Conservation (phyloP, 1,140 invertebrate species). For the Drosophila takahashii region DNA sequence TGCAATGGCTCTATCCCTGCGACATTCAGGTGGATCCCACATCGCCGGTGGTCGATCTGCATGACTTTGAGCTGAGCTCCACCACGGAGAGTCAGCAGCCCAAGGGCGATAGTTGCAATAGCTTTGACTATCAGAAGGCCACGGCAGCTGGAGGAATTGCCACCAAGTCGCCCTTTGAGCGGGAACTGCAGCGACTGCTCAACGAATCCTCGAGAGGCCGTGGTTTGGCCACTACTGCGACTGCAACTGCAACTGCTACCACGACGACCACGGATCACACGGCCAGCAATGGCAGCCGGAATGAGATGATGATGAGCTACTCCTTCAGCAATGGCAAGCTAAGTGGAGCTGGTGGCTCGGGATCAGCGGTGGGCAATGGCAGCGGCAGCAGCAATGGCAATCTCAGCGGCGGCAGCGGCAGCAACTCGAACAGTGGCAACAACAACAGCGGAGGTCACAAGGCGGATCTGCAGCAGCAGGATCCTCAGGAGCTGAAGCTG, state of each 20-base stretch:
- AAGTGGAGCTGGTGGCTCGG: constrained; percentile 34
- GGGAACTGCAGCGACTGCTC: constrained; percentile 90
- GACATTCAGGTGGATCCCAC: constrained; percentile 86
- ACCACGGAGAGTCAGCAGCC: constrained; percentile 85
- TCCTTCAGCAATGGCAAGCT: constrained; percentile 65
- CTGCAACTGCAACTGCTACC: constrained; percentile 1
- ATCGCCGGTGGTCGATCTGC: constrained; percentile 73
- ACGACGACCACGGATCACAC: constrained; percentile 55
- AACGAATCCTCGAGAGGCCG: constrained; percentile 86
- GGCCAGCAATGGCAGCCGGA: constrained; percentile 73
- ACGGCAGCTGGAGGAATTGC: constrained; percentile 9
- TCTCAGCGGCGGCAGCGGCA: constrained; percentile 78
- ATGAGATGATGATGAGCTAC: constrained; percentile 23
- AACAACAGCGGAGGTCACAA: constrained; percentile 47
- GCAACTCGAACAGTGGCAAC: constrained; percentile 81
- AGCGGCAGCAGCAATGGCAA: constrained; percentile 76
- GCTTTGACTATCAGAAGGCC: constrained; percentile 87
- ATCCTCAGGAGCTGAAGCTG: constrained; percentile 60
- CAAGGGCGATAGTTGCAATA: constrained; percentile 87
- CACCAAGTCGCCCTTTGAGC: constrained; percentile 88
- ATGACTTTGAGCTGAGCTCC: constrained; percentile 82
- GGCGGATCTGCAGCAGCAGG: constrained; percentile 70
- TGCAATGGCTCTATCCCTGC: constrained; percentile 87
- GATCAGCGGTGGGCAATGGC: constrained; percentile 18
- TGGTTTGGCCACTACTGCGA: constrained; percentile 35